A percentile compares a stretch with the other conserved stretches of the same genome.
Conservation (phyloP, 2,888 invertebrate genomes). For the Dryococelus australis region DNA sequence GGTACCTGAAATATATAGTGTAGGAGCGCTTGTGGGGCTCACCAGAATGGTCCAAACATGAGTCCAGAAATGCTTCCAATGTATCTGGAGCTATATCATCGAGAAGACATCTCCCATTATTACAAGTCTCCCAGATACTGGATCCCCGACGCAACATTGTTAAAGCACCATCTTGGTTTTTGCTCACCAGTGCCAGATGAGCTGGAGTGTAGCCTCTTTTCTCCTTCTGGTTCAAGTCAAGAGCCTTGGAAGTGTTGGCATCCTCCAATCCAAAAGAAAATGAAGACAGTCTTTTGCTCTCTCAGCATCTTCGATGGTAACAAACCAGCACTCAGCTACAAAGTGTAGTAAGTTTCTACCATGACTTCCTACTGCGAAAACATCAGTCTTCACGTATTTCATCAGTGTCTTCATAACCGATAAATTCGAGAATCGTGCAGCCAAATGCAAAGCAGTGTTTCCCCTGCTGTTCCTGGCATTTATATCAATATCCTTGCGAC, state of each 20-base stretch:
- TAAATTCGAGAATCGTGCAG: neutral
- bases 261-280: neutral
- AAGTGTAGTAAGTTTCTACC: neutral
- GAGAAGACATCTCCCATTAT: neutral
- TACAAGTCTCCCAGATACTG: neutral
- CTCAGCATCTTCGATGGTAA: neutral
- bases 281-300: neutral
- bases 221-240: neutral
- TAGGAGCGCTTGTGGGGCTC: neutral
- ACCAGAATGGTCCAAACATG: neutral
- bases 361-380: neutral
- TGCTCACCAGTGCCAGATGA: neutral
- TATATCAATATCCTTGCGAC: neutral
- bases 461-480: neutral
- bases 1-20: neutral
- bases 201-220: neutral
- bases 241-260: neutral
- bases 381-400: neutral
- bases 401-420: neutral
- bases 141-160: neutral
- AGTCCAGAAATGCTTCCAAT: neutral
- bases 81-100: constrained; percentile 18
- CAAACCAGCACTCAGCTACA: neutral
- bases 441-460: neutral
- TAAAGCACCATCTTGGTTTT: neutral